Conservation (phyloP, 1,140 invertebrate genomes). For the Trissolcus basalis region DNA sequence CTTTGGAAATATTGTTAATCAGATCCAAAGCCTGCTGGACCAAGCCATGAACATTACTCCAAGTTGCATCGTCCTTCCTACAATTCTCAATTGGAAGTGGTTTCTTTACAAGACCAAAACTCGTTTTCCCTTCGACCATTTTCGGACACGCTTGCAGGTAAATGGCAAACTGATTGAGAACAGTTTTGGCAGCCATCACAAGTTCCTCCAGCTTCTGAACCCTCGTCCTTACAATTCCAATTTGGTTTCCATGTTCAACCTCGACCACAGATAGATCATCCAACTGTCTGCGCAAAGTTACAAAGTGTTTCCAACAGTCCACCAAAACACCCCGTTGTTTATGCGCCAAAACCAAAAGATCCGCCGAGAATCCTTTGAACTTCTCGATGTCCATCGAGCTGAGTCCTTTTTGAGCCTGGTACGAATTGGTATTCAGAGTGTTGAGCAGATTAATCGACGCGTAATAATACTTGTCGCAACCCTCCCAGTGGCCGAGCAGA, state of each 20-base stretch:
- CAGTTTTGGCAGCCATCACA: slow-evolving; percentile 74
- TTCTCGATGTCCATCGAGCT: slow-evolving; percentile 88
- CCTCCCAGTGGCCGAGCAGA: slow-evolving; percentile 81
- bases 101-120: slow-evolving; percentile 39
- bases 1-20: slow-evolving; percentile 61
- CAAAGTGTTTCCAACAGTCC: slow-evolving; percentile 66
- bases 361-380: slow-evolving; percentile 86
- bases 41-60: slow-evolving; percentile 72
- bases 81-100: slow-evolving; percentile 73
- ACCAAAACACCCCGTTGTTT: slow-evolving; percentile 72
- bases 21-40: slow-evolving; percentile 61
- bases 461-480: slow-evolving; percentile 86
- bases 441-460: slow-evolving; percentile 83
- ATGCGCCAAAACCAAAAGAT: slow-evolving; percentile 80
- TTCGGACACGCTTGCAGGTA: slow-evolving; percentile 79
- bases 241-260: slow-evolving; percentile 22
- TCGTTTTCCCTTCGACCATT: slow-evolving; percentile 62
- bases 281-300: slow-evolving; percentile 67
- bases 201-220: slow-evolving; percentile 73
- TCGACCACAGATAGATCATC: slow-evolving; percentile 54
- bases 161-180: slow-evolving; percentile 79
- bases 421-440: slow-evolving; percentile 80
- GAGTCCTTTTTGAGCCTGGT: slow-evolving; percentile 85
- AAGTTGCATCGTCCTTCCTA: slow-evolving; percentile 75
- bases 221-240: slow-evolving; percentile 54